These are phyloP conservation scores for Steromphala cineraria DNA, from an alignment of 2,888 invertebrate genomes.

Conservation along the genomic window DNA sequence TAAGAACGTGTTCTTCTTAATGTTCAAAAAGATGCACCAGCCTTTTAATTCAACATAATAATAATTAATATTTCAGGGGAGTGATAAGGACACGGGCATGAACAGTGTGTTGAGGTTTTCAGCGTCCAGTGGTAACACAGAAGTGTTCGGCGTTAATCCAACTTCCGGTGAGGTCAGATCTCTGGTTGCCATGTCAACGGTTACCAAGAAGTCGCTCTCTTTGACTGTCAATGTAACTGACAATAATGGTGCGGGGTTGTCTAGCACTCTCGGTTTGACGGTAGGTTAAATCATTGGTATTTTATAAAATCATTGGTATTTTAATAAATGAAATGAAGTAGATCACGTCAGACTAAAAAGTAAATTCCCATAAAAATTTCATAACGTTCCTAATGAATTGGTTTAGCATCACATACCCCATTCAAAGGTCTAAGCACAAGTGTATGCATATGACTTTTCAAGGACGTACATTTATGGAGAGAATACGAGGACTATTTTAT, in stretches of 20 bases:
- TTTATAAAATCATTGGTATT: too few relatives aligned
- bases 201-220: not conserved
- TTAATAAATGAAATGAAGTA: too few relatives aligned
- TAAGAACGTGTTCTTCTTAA: too few relatives aligned
- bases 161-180: constrained; percentile 27
- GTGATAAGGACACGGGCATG: constrained; percentile 43
- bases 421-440: not conserved
- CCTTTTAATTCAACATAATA: too few relatives aligned
- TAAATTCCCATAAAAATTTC: too few relatives aligned
- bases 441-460: not conserved
- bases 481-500: too few relatives aligned
- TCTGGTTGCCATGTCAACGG: constrained; percentile 14
- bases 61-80: constrained; percentile 28
- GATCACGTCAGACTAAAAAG: too few relatives aligned
- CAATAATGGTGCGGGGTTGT: constrained; percentile 22
- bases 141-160: constrained; percentile 24
- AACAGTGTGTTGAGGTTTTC: constrained; percentile 40
- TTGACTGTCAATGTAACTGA: constrained; percentile 37
- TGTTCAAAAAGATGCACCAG: too few relatives aligned
- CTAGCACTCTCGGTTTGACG: not conserved
- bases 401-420: too few relatives aligned
- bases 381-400: too few relatives aligned
- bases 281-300: too few relatives aligned
- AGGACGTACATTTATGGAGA: too few relatives aligned
- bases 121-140: constrained; percentile 22